phyloP scores from a whole-genome alignment of 2,797 vertebrate genomes.

The Bothrops alternatus region DNA sequence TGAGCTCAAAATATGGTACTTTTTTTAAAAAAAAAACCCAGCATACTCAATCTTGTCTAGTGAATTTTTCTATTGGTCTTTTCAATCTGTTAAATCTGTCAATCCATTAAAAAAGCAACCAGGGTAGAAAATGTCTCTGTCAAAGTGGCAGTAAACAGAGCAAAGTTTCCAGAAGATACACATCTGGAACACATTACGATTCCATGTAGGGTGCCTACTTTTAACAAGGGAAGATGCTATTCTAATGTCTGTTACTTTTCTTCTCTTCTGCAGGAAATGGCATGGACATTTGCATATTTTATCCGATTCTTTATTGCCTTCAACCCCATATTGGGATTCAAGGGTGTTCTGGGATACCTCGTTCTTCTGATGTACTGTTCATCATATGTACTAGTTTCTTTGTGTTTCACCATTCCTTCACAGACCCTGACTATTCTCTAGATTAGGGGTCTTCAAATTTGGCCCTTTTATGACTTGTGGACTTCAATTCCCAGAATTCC shows the following conservation, averaged over 20 bases:
- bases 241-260: background rate
- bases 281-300: conserved; percentile 81
- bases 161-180: background rate
- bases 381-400: background rate
- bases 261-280: conserved; percentile 74
- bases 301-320: conserved; percentile 73
- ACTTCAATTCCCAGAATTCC: background rate
- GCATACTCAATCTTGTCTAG: background rate
- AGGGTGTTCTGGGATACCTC: conserved; percentile 73
- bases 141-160: background rate
- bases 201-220: background rate
- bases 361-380: conserved; percentile 74
- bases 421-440: background rate
- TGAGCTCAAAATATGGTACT: background rate
- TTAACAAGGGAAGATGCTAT: no score
- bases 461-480: conserved; percentile 41
- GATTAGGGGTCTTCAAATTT: conserved; percentile 4
- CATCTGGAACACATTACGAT: background rate
- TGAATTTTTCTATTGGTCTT: background rate
- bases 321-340: conserved; percentile 72
- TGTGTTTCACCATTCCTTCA: background rate
- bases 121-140: background rate
- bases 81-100: background rate
- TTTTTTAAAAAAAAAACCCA: background rate
- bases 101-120: background rate